Percentiles rank a stretch among this genome's conserved stretches.
phyloP scores from a whole-genome alignment of 2,888 invertebrate genomes.

The Agrotis ipsilon region DNA sequence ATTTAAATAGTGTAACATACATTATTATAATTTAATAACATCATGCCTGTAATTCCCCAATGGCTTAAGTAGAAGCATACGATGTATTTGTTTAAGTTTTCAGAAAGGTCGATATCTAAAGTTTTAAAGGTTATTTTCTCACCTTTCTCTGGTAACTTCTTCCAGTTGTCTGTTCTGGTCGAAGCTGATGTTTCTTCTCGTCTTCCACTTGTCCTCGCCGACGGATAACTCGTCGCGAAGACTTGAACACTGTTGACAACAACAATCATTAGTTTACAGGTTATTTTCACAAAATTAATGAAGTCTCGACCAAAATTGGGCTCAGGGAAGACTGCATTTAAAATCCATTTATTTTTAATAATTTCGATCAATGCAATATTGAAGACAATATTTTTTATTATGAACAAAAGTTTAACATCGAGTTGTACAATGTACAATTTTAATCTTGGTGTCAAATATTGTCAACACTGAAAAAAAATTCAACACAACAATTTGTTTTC shows the following conservation, averaged over 20 bases:
- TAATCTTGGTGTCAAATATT: neutral
- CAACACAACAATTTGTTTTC: no score
- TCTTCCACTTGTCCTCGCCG: slow-evolving; percentile 88
- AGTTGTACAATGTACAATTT: no score
- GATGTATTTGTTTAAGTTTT: neutral
- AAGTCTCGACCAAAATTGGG: neutral
- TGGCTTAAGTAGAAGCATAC: no score
- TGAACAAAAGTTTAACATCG: no score
- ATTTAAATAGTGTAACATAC: neutral
- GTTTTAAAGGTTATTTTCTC: neutral
- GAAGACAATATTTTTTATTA: no score
- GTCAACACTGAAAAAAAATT: neutral
- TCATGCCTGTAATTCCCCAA: neutral
- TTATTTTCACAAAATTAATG: neutral
- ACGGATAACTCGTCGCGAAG: slow-evolving; percentile 83
- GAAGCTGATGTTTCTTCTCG: slow-evolving; percentile 86
- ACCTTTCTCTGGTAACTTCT: slow-evolving; percentile 92
- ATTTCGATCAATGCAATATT: no score
- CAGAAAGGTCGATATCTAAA: neutral
- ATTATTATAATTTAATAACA: neutral
- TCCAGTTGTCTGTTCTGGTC: slow-evolving; percentile 90
- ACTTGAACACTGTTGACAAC: slow-evolving; percentile 79
- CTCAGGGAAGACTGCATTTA: neutral
- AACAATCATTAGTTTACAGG: neutral
- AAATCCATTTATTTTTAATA: neutral